phyloP scores from a whole-genome alignment of 2,797 vertebrate species.

The Sandelia bainsii region DNA sequence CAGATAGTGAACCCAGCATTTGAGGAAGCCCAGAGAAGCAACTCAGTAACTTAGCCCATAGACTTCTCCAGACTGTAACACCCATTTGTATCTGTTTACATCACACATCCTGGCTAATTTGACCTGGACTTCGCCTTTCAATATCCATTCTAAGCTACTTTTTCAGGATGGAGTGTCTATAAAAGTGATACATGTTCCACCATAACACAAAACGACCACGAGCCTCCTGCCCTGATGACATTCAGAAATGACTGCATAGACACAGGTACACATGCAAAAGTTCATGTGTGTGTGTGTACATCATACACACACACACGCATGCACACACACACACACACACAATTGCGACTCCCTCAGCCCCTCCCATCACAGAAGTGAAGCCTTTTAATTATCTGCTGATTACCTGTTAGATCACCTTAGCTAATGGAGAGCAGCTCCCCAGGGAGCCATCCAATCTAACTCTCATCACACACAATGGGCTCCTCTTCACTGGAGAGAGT shows the following conservation, averaged over 20 bases:
- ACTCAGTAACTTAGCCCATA: background rate
- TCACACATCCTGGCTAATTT: slow-evolving; percentile 50
- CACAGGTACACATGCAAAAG: slow-evolving; percentile 59
- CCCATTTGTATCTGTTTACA: slow-evolving; percentile 46
- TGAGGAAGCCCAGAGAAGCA: slow-evolving; percentile 4
- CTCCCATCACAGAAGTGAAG: slow-evolving; percentile 82
- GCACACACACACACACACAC: slow-evolving; percentile 34
- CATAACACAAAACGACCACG: slow-evolving; percentile 58
- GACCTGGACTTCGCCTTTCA: slow-evolving; percentile 68
- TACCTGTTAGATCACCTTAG: slow-evolving; percentile 90
- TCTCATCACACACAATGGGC: slow-evolving; percentile 88
- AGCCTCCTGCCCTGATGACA: slow-evolving; percentile 67
- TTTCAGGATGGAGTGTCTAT: slow-evolving; percentile 64
- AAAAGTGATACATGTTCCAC: slow-evolving; percentile 74
- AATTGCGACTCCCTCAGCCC: slow-evolving; percentile 64
- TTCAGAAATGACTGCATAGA: slow-evolving; percentile 66
- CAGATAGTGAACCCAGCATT: background rate
- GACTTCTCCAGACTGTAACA: slow-evolving; percentile 7
- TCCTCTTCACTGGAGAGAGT: slow-evolving; percentile 83
- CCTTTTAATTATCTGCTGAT: slow-evolving; percentile 91
- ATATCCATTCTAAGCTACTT: slow-evolving; percentile 62
- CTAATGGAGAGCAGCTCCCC: slow-evolving; percentile 88
- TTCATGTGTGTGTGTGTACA: slow-evolving; percentile 21
- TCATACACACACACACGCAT: slow-evolving; percentile 23
- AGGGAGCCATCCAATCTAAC: slow-evolving; percentile 88